A percentile compares a stretch with the other conserved stretches of the same genome.
Conservation (phyloP, 2,888 invertebrate genomes). For the Meteorus cinctellus region DNA sequence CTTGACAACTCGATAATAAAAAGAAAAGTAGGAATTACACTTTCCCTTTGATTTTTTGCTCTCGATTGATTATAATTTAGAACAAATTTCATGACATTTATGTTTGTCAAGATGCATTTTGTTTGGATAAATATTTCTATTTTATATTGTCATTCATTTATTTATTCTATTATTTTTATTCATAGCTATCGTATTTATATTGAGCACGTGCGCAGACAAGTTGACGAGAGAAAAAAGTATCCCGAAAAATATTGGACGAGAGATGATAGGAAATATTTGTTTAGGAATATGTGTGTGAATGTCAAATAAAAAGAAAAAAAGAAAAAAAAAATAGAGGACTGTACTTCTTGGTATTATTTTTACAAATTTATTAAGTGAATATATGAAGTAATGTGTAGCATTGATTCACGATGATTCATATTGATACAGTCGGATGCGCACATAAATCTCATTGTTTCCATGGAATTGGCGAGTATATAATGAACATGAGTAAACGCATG, state of each 20-base stretch:
- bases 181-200: slow-evolving; percentile 39
- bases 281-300: slow-evolving; percentile 1
- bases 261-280: slow-evolving; percentile 16
- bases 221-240: slow-evolving; percentile 46
- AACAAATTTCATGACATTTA: slow-evolving; percentile 1
- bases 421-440: neutral
- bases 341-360: neutral
- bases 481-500: neutral
- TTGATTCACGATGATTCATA: neutral
- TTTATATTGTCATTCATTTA: too few species aligned
- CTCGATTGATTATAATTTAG: slow-evolving; percentile 6
- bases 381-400: neutral
- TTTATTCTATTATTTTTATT: neutral
- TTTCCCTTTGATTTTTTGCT: neutral
- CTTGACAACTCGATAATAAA: slow-evolving; percentile 1
- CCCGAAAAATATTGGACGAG: slow-evolving; percentile 19
- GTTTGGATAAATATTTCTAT: slow-evolving; percentile 45
- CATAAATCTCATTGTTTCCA: neutral
- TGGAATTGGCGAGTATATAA: neutral
- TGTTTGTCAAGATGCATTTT: slow-evolving; percentile 38
- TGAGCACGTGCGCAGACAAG: slow-evolving; percentile 55
- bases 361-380: slow-evolving; percentile 9
- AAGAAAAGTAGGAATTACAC: neutral
- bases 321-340: neutral
- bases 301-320: neutral